Evolutionary conservation across 2,888 invertebrate species (phyloP).

Genomic region (Maniola hyperantus): DNA sequence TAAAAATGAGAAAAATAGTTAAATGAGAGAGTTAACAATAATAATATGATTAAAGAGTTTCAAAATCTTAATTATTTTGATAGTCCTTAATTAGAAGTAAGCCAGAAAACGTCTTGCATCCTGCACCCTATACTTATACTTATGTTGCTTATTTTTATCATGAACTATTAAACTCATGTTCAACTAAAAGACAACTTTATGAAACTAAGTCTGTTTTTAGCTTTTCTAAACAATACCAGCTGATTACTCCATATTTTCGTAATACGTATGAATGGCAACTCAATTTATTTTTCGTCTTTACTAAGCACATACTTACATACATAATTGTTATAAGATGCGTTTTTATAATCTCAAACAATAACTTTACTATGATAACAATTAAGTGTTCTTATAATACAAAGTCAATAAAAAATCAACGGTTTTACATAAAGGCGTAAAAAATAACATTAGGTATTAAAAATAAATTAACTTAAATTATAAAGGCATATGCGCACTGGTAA

Average conservation of each 20-base stretch:
- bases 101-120: too few species aligned
- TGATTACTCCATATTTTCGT: conserved; percentile 19
- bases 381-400: conserved; percentile 24
- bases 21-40: too few species aligned
- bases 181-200: too few species aligned
- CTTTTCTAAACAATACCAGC: background rate
- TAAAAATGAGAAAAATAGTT: too few species aligned
- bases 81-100: too few species aligned
- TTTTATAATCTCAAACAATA: conserved; percentile 16
- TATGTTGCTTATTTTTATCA: too few species aligned
- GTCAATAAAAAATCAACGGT: conserved; percentile 13
- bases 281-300: background rate
- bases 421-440: conserved; percentile 16
- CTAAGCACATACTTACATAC: background rate
- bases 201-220: too few species aligned
- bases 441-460: conserved; percentile 13
- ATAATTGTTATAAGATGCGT: conserved; percentile 22
- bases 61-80: too few species aligned
- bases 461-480: conserved; percentile 13
- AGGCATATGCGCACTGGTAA: conserved; percentile 6
- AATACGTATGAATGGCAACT: conserved; percentile 1
- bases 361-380: conserved; percentile 20
- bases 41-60: too few species aligned
- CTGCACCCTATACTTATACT: too few species aligned
- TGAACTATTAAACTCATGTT: too few species aligned